phyloP scores from a whole-genome alignment of 64 coral and sea anemone species.

The Stichodactyla helianthus region DNA sequence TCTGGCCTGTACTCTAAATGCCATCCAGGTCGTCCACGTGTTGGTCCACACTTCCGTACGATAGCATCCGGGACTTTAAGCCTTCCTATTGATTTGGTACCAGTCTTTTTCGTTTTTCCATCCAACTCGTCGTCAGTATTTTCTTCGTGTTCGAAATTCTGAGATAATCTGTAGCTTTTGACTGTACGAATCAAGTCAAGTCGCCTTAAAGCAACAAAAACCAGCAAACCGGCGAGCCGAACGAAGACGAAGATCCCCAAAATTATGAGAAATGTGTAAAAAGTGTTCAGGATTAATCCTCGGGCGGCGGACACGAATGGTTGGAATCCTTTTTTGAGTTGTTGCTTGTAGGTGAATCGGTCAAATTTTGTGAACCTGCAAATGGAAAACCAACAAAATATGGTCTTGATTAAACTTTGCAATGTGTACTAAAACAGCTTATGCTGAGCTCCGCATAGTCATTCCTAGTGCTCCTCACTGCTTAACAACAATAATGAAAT shows the following conservation, averaged over 20 bases:
- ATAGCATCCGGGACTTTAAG: conserved; percentile 16
- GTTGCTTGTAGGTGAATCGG: conserved; percentile 59
- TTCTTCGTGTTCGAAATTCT: neutral
- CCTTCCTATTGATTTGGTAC: neutral
- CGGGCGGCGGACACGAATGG: conserved; percentile 46
- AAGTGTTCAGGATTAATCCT: conserved; percentile 56
- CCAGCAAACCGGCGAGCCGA: conserved; percentile 30
- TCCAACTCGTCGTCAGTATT: neutral
- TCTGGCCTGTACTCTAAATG: conserved; percentile 12
- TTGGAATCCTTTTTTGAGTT: conserved; percentile 45
- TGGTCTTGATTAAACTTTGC: too few relatives aligned
- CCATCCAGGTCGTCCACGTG: neutral
- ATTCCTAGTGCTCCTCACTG: too few relatives aligned
- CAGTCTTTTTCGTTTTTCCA: neutral
- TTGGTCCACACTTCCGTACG: neutral
- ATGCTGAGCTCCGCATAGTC: too few relatives aligned
- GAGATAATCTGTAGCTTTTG: conserved; percentile 31
- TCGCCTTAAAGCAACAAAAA: conserved; percentile 39
- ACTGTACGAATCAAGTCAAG: conserved; percentile 75
- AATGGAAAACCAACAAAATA: neutral
- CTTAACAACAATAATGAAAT: too few relatives aligned
- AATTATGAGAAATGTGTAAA: conserved; percentile 53
- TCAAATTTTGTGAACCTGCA: conserved; percentile 83
- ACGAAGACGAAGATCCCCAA: conserved; percentile 53
- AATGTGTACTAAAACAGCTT: too few relatives aligned